Evolutionary conservation across 2,888 invertebrate species (phyloP).

Genomic region (Allygus modestus): DNA sequence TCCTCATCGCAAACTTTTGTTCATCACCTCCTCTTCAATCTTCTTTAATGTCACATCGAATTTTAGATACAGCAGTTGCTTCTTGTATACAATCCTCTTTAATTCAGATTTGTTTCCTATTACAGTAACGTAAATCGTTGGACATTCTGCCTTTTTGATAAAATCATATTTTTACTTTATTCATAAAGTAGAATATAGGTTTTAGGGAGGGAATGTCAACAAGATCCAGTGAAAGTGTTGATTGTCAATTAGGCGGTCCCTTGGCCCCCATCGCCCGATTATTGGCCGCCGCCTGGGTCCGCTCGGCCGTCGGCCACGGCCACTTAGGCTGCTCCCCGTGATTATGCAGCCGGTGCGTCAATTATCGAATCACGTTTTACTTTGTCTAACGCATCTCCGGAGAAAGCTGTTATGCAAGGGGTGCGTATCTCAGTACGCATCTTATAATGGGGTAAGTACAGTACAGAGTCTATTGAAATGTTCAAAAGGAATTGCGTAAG

Average conservation of each 20-base stretch:
- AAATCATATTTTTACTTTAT: no score
- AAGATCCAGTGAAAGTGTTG: slow-evolving; percentile 30
- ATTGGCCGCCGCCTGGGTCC: neutral
- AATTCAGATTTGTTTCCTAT: no score
- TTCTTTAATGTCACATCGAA: no score
- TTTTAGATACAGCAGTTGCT: no score
- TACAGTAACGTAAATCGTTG: no score
- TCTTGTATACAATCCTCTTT: no score
- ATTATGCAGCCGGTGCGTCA: slow-evolving; percentile 42
- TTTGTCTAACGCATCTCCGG: slow-evolving; percentile 53
- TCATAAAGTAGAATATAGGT: no score
- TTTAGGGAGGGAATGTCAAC: no score
- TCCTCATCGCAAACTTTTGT: no score
- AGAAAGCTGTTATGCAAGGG: slow-evolving; percentile 50
- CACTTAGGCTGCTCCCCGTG: slow-evolving; percentile 29
- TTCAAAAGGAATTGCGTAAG: slow-evolving; percentile 16
- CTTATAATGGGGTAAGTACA: slow-evolving; percentile 42
- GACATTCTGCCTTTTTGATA: no score
- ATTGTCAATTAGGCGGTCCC: slow-evolving; percentile 21
- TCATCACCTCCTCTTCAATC: no score
- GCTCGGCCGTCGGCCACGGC: neutral
- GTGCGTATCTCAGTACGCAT: slow-evolving; percentile 34
- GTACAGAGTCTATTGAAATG: slow-evolving; percentile 8
- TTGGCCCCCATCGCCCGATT: neutral
- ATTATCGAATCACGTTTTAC: slow-evolving; percentile 53